These are phyloP conservation scores for Luperina nickerlii DNA, from an alignment of 2,888 invertebrate genomes.

Conservation along the genomic window DNA sequence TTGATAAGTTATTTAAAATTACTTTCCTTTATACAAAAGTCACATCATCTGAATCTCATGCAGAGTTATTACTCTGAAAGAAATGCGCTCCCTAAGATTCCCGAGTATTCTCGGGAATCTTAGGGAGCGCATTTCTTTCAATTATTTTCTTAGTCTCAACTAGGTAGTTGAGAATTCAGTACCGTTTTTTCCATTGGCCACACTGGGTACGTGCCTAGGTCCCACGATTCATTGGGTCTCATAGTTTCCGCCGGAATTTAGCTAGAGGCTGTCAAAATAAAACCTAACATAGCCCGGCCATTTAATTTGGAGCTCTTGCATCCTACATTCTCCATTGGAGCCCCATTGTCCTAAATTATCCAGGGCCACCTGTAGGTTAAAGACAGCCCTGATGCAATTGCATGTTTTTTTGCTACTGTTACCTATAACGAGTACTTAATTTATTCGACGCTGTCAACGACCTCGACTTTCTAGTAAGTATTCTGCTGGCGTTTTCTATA, in stretches of 20 bases:
- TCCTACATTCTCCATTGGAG: not conserved
- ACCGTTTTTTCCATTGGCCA: not conserved
- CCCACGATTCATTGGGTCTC: not conserved
- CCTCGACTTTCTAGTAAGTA: slow-evolving; percentile 52
- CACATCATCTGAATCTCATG: not conserved
- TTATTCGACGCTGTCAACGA: slow-evolving; percentile 40
- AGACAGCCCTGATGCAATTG: not conserved
- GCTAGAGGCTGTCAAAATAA: not conserved
- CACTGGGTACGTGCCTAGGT: not conserved
- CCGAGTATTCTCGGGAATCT: not conserved
- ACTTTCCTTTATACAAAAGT: not conserved
- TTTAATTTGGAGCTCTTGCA: not conserved
- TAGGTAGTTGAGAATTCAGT: not conserved
- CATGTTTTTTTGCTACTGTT: slow-evolving; percentile 27
- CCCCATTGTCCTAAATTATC: not conserved
- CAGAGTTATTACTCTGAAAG: too few species aligned
- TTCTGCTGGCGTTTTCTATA: slow-evolving; percentile 36
- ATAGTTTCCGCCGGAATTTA: not conserved
- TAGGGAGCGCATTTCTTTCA: not conserved
- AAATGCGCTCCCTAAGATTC: too few species aligned
- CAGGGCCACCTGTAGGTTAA: not conserved
- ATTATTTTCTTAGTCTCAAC: not conserved
- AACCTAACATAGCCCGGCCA: not conserved
- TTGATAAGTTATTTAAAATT: not conserved
- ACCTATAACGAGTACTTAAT: slow-evolving; percentile 41